A percentile compares a stretch with the other conserved stretches of the same genome.
phyloP scores from a whole-genome alignment of 37 sponge, comb jelly and placozoan genomes.

The Theonella swinhoei region DNA sequence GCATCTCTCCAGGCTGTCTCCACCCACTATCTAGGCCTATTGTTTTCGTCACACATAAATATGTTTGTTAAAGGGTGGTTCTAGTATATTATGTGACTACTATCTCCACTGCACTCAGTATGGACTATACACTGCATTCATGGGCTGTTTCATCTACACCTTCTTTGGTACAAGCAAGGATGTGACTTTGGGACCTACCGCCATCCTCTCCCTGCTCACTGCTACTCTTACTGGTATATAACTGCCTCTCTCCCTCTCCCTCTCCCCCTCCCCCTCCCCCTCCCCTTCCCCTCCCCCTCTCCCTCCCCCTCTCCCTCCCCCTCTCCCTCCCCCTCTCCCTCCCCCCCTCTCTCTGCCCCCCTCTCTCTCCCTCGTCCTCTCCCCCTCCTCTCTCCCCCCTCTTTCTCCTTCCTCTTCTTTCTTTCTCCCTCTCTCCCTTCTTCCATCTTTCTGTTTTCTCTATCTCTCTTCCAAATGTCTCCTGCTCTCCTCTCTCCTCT shows the following conservation, averaged over 20 bases:
- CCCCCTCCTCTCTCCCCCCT: background rate
- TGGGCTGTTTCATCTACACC: slow-evolving; percentile 88
- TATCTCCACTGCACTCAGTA: slow-evolving; percentile 52
- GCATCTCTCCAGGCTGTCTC: background rate
- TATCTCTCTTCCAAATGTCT: no score
- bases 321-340: background rate
- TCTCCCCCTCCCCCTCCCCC: background rate
- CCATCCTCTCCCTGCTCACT: slow-evolving; percentile 92
- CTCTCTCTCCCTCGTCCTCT: no score
- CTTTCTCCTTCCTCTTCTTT: no score
- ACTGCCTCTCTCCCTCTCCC: slow-evolving; percentile 20
- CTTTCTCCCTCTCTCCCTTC: no score
- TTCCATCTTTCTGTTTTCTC: no score
- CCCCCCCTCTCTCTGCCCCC: background rate
- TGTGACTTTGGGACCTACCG: slow-evolving; percentile 95
- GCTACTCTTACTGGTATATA: slow-evolving; percentile 47
- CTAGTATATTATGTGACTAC: background rate
- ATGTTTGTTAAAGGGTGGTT: background rate
- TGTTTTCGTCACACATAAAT: background rate
- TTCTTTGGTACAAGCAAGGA: slow-evolving; percentile 95
- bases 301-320: background rate
- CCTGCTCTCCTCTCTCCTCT: no score
- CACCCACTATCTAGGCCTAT: background rate
- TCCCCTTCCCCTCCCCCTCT: background rate
- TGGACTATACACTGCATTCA: slow-evolving; percentile 95